These are phyloP conservation scores for Notamacropus eugenii DNA, from an alignment of 2,797 vertebrate genomes.

Conservation along the genomic window DNA sequence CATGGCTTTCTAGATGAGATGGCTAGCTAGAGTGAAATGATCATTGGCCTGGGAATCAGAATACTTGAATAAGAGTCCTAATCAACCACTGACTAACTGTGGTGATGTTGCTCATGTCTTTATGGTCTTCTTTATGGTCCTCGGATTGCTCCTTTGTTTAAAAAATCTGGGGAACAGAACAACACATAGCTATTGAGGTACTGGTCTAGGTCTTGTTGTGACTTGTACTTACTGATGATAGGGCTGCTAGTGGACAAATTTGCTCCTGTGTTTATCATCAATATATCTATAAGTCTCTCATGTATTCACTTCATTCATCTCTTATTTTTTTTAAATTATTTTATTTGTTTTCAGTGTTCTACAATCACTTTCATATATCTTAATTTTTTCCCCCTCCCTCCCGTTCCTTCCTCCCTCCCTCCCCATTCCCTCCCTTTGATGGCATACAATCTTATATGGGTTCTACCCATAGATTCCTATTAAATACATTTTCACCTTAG, in stretches of 20 bases:
- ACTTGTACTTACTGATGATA: neutral
- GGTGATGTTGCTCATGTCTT: neutral
- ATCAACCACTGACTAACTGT: neutral
- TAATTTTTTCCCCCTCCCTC: too few relatives aligned
- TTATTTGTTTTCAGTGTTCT: too few relatives aligned
- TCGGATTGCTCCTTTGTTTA: neutral
- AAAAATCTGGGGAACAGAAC: neutral
- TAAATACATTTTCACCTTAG: too few relatives aligned
- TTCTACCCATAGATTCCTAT: too few relatives aligned
- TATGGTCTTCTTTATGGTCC: neutral
- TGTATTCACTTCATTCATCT: neutral
- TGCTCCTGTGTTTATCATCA: neutral
- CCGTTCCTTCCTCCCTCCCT: too few relatives aligned
- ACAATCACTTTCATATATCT: too few relatives aligned
- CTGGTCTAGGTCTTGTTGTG: neutral
- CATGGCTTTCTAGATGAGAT: neutral
- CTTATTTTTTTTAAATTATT: too few relatives aligned
- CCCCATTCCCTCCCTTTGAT: too few relatives aligned
- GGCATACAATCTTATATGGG: too few relatives aligned
- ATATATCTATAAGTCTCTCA: neutral
- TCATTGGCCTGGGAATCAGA: neutral
- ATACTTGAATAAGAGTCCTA: neutral
- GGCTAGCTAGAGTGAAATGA: neutral
- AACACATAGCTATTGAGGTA: neutral
- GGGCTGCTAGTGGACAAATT: neutral